Percentiles rank a stretch among this genome's conserved stretches.
Conservation (phyloP, 2,797 vertebrate genomes). For the Rhadinocentrus ornatus region DNA sequence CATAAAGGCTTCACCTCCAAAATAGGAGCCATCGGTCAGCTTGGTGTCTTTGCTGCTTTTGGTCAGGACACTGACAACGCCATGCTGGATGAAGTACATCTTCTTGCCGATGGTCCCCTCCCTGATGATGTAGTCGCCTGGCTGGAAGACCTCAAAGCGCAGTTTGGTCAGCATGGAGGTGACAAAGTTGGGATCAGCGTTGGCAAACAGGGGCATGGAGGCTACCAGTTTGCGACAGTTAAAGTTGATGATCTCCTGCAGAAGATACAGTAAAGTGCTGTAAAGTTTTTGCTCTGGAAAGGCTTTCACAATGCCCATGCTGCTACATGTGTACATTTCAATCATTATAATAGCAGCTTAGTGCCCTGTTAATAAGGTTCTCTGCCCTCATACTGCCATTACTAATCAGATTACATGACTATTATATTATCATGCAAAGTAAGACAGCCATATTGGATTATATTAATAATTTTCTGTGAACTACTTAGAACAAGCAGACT, state of each 20-base stretch:
- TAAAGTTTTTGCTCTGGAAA: not conserved
- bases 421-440: slow-evolving; percentile 60
- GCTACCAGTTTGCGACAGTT: slow-evolving; percentile 98
- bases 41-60: slow-evolving; percentile 97
- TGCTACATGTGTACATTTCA: slow-evolving; percentile 51
- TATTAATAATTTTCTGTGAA: slow-evolving; percentile 49
- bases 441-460: slow-evolving; percentile 58
- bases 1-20: slow-evolving; percentile 87
- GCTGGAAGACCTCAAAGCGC: slow-evolving; percentile 96
- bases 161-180: slow-evolving; percentile 98
- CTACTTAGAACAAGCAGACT: slow-evolving; percentile 38
- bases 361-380: slow-evolving; percentile 63
- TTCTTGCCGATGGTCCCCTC: slow-evolving; percentile 97
- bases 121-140: slow-evolving; percentile 93
- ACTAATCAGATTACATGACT: slow-evolving; percentile 76
- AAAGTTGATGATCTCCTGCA: slow-evolving; percentile 98
- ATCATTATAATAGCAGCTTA: slow-evolving; percentile 70
- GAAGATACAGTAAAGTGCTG: slow-evolving; percentile 8
- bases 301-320: slow-evolving; percentile 1
- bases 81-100: slow-evolving; percentile 99
- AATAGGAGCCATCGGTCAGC: slow-evolving; percentile 96
- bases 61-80: slow-evolving; percentile 94
- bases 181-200: slow-evolving; percentile 97
- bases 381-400: slow-evolving; percentile 46
- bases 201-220: slow-evolving; percentile 98